phyloP scores from a whole-genome alignment of 92 coral and sea anemone genomes.

The Zoanthus sansibaricus region DNA sequence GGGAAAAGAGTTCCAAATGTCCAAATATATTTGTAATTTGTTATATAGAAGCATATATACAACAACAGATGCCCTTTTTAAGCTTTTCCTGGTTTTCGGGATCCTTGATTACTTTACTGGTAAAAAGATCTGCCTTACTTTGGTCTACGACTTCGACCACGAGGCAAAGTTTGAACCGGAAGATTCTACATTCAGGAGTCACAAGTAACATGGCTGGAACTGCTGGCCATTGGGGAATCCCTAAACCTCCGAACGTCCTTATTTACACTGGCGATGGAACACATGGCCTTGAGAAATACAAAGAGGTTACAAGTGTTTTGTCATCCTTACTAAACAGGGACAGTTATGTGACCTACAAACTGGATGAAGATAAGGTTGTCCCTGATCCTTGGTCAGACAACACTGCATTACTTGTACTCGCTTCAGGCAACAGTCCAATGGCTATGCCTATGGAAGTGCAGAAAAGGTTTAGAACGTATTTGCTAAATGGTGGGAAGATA shows the following conservation, averaged over 20 bases:
- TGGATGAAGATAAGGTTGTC: constrained; percentile 63
- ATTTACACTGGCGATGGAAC: constrained; percentile 76
- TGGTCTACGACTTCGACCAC: not conserved
- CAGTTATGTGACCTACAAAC: constrained; percentile 81
- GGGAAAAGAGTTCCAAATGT: no score
- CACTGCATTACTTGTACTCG: constrained; percentile 74
- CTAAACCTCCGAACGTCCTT: constrained; percentile 90
- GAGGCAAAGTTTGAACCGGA: constrained; percentile 2
- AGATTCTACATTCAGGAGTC: not conserved
- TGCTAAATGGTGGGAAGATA: constrained; percentile 78
- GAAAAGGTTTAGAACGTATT: constrained; percentile 55
- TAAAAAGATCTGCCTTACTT: constrained; percentile 12
- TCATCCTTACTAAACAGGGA: constrained; percentile 65
- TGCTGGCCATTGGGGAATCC: not conserved
- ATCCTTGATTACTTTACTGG: constrained; percentile 22
- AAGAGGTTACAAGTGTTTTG: constrained; percentile 49
- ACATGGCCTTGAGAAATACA: constrained; percentile 53
- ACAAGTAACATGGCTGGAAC: not conserved
- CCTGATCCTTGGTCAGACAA: constrained; percentile 94
- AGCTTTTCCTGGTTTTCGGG: constrained; percentile 40
- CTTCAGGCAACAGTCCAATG: constrained; percentile 46
- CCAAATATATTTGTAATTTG: no score
- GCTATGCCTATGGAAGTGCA: constrained; percentile 47
- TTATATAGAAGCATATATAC: not conserved
- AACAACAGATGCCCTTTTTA: constrained; percentile 16